Evolutionary conservation across 2,797 vertebrate species (phyloP).

Genomic region (Halcyon leucocephala): DNA sequence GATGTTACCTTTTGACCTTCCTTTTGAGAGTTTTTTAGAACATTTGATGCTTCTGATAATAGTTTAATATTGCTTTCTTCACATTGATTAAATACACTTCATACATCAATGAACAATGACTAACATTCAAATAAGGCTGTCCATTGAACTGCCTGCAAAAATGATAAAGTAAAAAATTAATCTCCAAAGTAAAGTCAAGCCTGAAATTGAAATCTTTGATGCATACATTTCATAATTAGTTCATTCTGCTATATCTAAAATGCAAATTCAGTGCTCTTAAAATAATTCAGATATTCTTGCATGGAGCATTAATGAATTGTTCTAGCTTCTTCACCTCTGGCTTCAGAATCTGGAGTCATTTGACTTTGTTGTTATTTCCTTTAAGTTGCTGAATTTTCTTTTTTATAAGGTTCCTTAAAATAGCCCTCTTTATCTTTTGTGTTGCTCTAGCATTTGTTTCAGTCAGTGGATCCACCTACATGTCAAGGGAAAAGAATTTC

Average conservation of each 20-base stretch:
- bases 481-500: background rate
- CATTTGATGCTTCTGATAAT: slow-evolving; percentile 78
- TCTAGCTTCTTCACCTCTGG: slow-evolving; percentile 39
- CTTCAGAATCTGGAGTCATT: background rate
- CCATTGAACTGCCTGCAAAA: slow-evolving; percentile 80
- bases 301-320: slow-evolving; percentile 59
- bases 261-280: slow-evolving; percentile 73
- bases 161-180: slow-evolving; percentile 86
- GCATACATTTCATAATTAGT: slow-evolving; percentile 85
- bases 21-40: slow-evolving; percentile 76
- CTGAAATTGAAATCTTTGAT: slow-evolving; percentile 89
- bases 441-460: background rate
- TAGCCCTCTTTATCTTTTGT: background rate
- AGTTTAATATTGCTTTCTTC: slow-evolving; percentile 80
- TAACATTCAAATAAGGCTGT: slow-evolving; percentile 77
- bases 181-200: slow-evolving; percentile 86
- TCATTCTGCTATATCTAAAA: slow-evolving; percentile 79
- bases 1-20: slow-evolving; percentile 78
- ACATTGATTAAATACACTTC: slow-evolving; percentile 83
- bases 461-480: background rate
- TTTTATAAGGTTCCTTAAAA: background rate
- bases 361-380: background rate
- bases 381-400: background rate
- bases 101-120: slow-evolving; percentile 83
- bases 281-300: slow-evolving; percentile 62